phyloP scores from a whole-genome alignment of 2,113 vertebrate species.

The human region GRCh38 chrX:19925501-19926000 shows the following conservation, averaged over 20 bases:
- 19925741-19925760: conserved; percentile 8
- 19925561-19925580: neutral
- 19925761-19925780: neutral
- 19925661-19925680: neutral
- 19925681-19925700: neutral
- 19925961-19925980: neutral
- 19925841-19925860: neutral
- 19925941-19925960: neutral
- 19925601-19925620: neutral
- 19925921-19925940: conserved; percentile 27
- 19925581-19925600: neutral
- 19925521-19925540: conserved; percentile 3
- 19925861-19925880: neutral
- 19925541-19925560: conserved; percentile 29
- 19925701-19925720: neutral
- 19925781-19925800: neutral
- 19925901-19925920: neutral
- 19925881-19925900: neutral
- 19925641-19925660: neutral
- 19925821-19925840: neutral
- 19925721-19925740: conserved; percentile 28
- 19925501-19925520: neutral
- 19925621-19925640: neutral
- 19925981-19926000: neutral
- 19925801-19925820: neutral